A percentile compares a stretch with the other conserved stretches of the same genome.
phyloP scores from a whole-genome alignment of 2,888 invertebrate genomes.

The Drosophila atripex region DNA sequence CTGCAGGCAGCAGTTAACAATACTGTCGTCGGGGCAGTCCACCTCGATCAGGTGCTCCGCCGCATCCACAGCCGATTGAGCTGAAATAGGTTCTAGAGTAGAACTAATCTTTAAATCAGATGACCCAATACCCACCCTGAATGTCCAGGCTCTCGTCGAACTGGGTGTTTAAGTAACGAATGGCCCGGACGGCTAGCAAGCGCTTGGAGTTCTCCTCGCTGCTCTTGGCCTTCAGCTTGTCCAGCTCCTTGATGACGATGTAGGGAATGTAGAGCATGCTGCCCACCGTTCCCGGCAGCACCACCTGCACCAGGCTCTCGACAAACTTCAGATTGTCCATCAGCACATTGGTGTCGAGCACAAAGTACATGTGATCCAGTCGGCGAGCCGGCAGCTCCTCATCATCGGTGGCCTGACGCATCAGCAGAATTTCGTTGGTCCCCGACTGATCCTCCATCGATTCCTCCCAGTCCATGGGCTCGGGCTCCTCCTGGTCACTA shows the following conservation, averaged over 20 bases:
- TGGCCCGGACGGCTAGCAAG: slow-evolving; percentile 27
- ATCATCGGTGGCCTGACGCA: slow-evolving; percentile 45
- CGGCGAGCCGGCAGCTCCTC: slow-evolving; percentile 70
- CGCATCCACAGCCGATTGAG: slow-evolving; percentile 84
- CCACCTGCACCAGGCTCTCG: slow-evolving; percentile 77
- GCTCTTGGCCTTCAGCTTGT: slow-evolving; percentile 53
- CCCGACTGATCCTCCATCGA: background rate
- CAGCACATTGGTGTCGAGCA: slow-evolving; percentile 85
- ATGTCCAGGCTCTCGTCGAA: slow-evolving; percentile 47
- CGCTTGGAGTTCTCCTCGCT: background rate
- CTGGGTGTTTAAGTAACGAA: slow-evolving; percentile 32
- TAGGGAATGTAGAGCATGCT: slow-evolving; percentile 84
- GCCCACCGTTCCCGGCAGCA: slow-evolving; percentile 70
- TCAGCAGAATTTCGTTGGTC: slow-evolving; percentile 9
- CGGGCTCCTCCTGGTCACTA: slow-evolving; percentile 19
- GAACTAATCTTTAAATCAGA: background rate
- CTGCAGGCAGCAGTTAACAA: slow-evolving; percentile 85
- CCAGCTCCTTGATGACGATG: slow-evolving; percentile 85
- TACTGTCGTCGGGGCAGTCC: slow-evolving; percentile 85
- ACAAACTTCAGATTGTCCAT: slow-evolving; percentile 83
- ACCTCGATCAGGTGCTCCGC: slow-evolving; percentile 82
- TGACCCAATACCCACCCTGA: slow-evolving; percentile 12
- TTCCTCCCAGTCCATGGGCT: slow-evolving; percentile 73
- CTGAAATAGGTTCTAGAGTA: slow-evolving; percentile 63
- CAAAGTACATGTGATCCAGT: slow-evolving; percentile 80